Evolutionary conservation across 2,797 vertebrate genomes (phyloP).

Genomic region (Rhinogobio ventralis): DNA sequence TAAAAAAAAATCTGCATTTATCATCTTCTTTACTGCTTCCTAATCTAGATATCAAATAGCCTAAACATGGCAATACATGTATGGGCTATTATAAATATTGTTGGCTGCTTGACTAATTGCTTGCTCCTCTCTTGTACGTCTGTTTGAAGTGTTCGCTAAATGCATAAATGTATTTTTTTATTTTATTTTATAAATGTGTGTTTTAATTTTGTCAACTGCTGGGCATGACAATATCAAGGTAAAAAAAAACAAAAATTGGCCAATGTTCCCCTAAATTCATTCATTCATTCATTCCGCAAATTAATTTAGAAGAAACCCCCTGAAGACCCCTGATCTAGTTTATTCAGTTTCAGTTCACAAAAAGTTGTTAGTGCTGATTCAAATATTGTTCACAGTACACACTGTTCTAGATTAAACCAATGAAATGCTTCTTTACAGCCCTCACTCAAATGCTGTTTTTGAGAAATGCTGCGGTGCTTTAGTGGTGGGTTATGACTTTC

Average conservation of each 20-base stretch:
- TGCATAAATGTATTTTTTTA: background rate
- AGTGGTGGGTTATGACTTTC: too few relatives aligned
- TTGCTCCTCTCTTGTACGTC: background rate
- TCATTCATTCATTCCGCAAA: background rate
- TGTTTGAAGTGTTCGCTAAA: background rate
- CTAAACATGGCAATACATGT: background rate
- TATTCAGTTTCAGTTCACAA: slow-evolving; percentile 7
- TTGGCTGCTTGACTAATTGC: background rate
- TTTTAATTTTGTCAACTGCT: background rate
- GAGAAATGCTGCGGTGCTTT: too few relatives aligned
- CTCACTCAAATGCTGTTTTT: background rate
- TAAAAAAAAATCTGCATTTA: background rate
- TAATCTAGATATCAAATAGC: background rate
- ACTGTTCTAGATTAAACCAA: background rate
- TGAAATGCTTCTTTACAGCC: background rate
- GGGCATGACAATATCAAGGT: background rate
- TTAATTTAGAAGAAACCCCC: background rate
- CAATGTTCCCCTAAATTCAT: too few relatives aligned
- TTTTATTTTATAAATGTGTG: background rate
- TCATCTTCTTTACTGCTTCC: background rate
- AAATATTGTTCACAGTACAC: too few relatives aligned
- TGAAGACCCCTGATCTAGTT: background rate
- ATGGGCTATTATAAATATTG: background rate
- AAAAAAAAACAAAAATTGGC: too few relatives aligned
- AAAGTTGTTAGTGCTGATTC: too few relatives aligned